These are phyloP conservation scores for Chanos chanos DNA, from an alignment of 2,797 vertebrate species.

Conservation along the genomic window DNA sequence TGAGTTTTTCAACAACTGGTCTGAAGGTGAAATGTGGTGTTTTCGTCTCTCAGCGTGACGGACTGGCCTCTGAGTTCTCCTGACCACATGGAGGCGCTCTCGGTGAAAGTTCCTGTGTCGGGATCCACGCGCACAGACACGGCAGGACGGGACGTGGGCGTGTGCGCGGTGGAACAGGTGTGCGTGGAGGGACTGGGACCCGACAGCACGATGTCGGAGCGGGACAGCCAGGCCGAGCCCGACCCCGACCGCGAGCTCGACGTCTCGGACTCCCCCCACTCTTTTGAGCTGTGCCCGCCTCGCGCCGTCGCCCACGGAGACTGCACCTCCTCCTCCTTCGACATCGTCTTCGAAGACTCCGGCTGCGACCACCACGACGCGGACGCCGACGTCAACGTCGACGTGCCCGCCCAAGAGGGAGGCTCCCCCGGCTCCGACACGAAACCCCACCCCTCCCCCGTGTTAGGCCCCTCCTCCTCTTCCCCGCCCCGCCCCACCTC, in stretches of 20 bases:
- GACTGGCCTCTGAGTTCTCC: constrained; percentile 92
- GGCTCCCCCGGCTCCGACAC: constrained; percentile 33
- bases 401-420: constrained; percentile 36
- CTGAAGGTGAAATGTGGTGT: too few species aligned
- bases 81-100: constrained; percentile 85
- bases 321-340: constrained; percentile 91
- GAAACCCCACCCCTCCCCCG: constrained; percentile 21
- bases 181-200: constrained; percentile 66
- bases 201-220: constrained; percentile 82
- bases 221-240: constrained; percentile 73
- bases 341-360: constrained; percentile 96
- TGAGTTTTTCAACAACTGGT: too few species aligned
- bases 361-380: constrained; percentile 84
- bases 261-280: constrained; percentile 68
- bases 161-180: constrained; percentile 41
- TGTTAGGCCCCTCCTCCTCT: constrained; percentile 49
- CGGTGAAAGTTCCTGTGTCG: constrained; percentile 84
- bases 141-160: constrained; percentile 23
- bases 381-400: constrained; percentile 47
- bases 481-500: constrained; percentile 81
- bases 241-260: constrained; percentile 67
- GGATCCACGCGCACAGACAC: constrained; percentile 60
- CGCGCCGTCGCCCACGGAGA: constrained; percentile 67
- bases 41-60: constrained; percentile 72
- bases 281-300: constrained; percentile 77